Percentiles rank a stretch among this genome's conserved stretches.
Conservation (phyloP, 2,797 vertebrate genomes). For the Sciurus carolinensis region DNA sequence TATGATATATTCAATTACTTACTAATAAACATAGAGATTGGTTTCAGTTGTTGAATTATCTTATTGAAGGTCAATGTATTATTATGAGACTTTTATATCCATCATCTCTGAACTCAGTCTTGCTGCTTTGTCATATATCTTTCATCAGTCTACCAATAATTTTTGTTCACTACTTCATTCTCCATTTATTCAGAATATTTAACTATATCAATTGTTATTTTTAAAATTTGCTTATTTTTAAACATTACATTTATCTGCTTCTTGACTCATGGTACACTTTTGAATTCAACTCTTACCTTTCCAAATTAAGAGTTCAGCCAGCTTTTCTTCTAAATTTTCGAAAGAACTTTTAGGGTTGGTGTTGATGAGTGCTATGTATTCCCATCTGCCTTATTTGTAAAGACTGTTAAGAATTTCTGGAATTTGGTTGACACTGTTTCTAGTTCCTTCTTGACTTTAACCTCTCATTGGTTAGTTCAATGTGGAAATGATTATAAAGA, state of each 20-base stretch:
- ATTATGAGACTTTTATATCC: not conserved
- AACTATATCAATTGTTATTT: not conserved
- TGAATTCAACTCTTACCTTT: not conserved
- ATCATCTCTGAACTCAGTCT: not conserved
- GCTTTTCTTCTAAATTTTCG: not conserved
- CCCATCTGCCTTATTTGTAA: not conserved
- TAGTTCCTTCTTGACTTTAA: not conserved
- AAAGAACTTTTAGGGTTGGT: constrained; percentile 42
- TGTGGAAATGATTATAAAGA: not conserved
- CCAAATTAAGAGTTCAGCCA: not conserved
- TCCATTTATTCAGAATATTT: not conserved
- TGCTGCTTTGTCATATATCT: not conserved
- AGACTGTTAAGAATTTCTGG: not conserved
- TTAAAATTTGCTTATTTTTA: not conserved
- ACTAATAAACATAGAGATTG: not conserved
- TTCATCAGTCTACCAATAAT: not conserved
- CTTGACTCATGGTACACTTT: not conserved
- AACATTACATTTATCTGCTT: not conserved
- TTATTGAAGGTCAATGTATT: not conserved
- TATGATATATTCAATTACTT: not conserved
- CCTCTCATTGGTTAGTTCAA: not conserved
- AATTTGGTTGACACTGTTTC: not conserved
- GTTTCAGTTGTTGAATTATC: not conserved
- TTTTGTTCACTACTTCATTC: not conserved
- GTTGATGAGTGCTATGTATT: not conserved